Evolutionary conservation across 1,140 invertebrate species (phyloP), one percentile per base, ranked within the genome.

Genomic region (Cherax quadricarinatus): DNA sequence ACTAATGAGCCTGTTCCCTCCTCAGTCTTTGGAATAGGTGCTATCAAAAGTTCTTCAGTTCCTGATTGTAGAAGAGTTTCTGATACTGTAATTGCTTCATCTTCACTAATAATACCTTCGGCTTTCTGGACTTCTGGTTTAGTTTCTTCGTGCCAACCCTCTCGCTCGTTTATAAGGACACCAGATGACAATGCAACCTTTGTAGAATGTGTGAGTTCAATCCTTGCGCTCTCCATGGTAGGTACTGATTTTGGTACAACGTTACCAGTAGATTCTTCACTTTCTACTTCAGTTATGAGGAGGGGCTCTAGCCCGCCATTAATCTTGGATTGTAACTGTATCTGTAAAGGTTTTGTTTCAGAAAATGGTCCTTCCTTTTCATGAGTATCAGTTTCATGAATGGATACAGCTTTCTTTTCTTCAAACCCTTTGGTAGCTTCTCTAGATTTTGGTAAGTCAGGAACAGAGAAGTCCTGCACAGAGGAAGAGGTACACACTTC

Each of bases 321-420:
- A 53, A 89, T 89, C 66, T 89, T 86, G 18, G 88, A 82, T 24
- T 89, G 24, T 18, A 89, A 66, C 16, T 85, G 57, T 21, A 89
- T 21, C 24, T 49, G 14, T 16, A 79, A 30, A 30, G 92, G 92
- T 53, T 93, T 89, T 30, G 66, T 7, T 41, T 93, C 92, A 41
- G n/a, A 94, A 66, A 95, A 94, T 41, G 93, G 83, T 9, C 94
- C 94, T 96, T 97, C 97, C 94, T 96, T 96, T 83, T 96, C 94
- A 87, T 96, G 96, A 16, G 95, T 94, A 91, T 96, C 95, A 18
- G 96, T 96, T 95, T 97, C 96, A 73, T 95, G 96, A 7, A 97
- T 94, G 30, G 96, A 95, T 82, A 96, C 95, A 66, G 97, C 97
- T 95, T 97, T 96, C 94, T 97, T 96, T 48, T 96, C 90, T 60